phyloP scores from a whole-genome alignment of 1,140 invertebrate genomes.

The Drosophila pseudoobscura region DNA sequence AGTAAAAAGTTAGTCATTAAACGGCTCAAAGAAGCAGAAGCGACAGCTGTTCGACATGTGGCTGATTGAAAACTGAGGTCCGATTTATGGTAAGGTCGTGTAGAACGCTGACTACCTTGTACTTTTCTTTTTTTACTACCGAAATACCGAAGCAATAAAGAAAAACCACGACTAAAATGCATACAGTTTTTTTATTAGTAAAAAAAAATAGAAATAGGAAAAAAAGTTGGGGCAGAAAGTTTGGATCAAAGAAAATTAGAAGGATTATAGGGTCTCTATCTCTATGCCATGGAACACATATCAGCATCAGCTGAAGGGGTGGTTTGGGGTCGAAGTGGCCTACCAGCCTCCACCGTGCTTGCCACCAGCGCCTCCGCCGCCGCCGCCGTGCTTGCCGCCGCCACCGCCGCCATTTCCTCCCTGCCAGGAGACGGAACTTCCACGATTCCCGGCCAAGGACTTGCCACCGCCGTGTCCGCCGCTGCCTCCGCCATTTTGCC shows the following conservation, averaged over 20 bases:
- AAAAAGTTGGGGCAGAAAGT: constrained; percentile 20
- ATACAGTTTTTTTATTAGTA: constrained; percentile 53
- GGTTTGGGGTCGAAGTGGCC: constrained; percentile 6
- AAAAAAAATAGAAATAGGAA: constrained; percentile 26
- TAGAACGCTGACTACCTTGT: too few relatives aligned
- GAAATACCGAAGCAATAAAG: too few relatives aligned
- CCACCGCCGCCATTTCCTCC: constrained; percentile 26
- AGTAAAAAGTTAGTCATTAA: too few relatives aligned
- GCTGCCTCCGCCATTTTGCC: constrained; percentile 20
- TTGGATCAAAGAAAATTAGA: constrained; percentile 30
- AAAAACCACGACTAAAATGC: constrained; percentile 13
- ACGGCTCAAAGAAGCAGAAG: too few relatives aligned
- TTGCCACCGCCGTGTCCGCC: constrained; percentile 47
- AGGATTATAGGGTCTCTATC: constrained; percentile 28
- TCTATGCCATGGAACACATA: constrained; percentile 56
- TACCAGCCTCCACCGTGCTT: constrained; percentile 54
- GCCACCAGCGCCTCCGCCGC: constrained; percentile 13
- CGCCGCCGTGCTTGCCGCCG: constrained; percentile 50
- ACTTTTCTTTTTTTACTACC: too few relatives aligned
- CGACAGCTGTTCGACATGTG: too few relatives aligned
- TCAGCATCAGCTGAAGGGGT: constrained; percentile 31
- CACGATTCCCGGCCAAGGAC: constrained; percentile 57
- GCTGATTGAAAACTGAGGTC: too few relatives aligned
- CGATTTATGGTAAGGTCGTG: too few relatives aligned
- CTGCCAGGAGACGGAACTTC: constrained; percentile 54